These are phyloP conservation scores for Thera obeliscata DNA, from an alignment of 2,888 invertebrate species.

Conservation along the genomic window DNA sequence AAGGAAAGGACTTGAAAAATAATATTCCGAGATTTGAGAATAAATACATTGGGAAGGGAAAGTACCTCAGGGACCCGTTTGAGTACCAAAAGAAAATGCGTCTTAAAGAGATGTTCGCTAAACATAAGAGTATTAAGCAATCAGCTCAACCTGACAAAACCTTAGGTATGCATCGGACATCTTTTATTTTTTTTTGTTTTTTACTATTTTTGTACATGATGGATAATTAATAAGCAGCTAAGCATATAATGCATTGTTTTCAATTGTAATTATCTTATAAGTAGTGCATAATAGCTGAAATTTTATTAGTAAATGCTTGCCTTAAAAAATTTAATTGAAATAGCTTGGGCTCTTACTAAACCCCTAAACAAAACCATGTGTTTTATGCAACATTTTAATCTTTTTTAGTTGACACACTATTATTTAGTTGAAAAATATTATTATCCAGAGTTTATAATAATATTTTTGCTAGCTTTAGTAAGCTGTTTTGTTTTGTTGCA, in stretches of 20 bases:
- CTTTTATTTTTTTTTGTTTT: background rate
- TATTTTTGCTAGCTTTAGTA: too few species aligned
- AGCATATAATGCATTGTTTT: background rate
- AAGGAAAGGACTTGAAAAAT: constrained; percentile 70
- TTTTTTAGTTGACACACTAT: too few species aligned
- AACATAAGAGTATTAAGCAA: constrained; percentile 59
- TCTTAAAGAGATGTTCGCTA: constrained; percentile 68
- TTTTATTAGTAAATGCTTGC: too few species aligned
- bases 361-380: too few species aligned
- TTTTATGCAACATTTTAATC: too few species aligned
- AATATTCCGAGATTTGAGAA: constrained; percentile 58
- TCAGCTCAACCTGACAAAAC: constrained; percentile 57
- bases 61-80: constrained; percentile 56
- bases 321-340: too few species aligned
- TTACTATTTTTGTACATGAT: background rate
- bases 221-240: background rate
- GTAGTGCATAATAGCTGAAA: too few species aligned
- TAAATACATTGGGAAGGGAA: constrained; percentile 65
- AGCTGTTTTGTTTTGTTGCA: too few species aligned
- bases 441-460: too few species aligned
- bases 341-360: too few species aligned
- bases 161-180: constrained; percentile 51
- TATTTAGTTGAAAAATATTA: too few species aligned
- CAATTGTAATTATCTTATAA: too few species aligned
- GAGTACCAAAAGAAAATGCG: constrained; percentile 63